A percentile compares a stretch with the other conserved stretches of the same genome.
Evolutionary conservation across 2,113 vertebrate genomes (phyloP).

Genomic region (Balaenoptera acutorostrata): DNA sequence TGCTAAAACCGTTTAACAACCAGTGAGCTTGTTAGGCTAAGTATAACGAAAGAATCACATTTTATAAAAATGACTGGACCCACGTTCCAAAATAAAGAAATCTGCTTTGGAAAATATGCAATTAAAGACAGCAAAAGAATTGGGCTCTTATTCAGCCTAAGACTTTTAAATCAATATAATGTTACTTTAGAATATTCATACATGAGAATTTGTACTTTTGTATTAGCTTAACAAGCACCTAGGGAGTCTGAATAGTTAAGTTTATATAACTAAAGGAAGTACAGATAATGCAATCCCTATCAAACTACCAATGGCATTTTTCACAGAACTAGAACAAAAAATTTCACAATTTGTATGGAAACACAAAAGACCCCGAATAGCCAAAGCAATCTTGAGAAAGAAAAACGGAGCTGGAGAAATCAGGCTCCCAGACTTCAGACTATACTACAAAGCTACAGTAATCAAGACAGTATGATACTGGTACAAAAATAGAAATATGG

Average conservation of each 20-base stretch:
- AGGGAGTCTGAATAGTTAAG: background rate
- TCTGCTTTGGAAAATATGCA: background rate
- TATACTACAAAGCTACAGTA: no score
- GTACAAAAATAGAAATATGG: no score
- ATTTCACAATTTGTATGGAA: no score
- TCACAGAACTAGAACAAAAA: no score
- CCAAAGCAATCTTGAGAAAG: no score
- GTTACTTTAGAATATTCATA: conserved; percentile 13
- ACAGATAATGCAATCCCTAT: background rate
- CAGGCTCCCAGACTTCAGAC: no score
- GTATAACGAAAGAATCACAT: background rate
- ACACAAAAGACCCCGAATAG: no score
- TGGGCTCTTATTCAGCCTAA: background rate
- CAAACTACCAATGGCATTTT: no score
- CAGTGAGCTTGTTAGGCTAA: background rate
- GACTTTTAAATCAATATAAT: background rate
- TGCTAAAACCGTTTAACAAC: background rate
- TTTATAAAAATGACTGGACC: background rate
- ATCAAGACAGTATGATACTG: no score
- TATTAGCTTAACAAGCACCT: background rate
- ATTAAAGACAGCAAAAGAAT: background rate
- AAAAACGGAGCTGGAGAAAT: no score
- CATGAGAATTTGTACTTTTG: background rate
- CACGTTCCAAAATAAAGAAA: background rate
- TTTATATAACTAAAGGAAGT: conserved; percentile 1